Base-by-base conservation (phyloP, 2,888 invertebrate species). In the Acrocera orbiculus region DNA sequence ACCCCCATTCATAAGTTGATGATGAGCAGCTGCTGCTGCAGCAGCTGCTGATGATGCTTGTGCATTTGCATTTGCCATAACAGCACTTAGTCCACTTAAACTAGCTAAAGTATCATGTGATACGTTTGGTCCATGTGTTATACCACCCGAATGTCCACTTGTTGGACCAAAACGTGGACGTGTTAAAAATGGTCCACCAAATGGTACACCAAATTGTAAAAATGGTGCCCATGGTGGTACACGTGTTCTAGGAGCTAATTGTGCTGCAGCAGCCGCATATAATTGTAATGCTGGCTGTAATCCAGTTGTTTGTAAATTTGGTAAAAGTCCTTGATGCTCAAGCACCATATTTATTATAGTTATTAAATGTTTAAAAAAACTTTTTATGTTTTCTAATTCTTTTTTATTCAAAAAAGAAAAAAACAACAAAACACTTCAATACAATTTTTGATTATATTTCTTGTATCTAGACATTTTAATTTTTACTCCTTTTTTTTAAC, bases 211-310 rank as follows among this genome's bases (percentile, higher is more conserved):
- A 39, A 65, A 50, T 43, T 62, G 50, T 46, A 73, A 61, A 58
- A 68, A 67, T 26, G 71, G 73, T 42, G 72, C 65, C 63, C 72
- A 73, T 37, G 67, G 62, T 39, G 63, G 50, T 44, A 71, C 70
- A 36, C 66, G 53, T 40, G 66, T 62, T 39, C 61, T 59, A 17
- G 48, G 50, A 58, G 42, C 45, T 26, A 46, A 58, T 50, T 64
- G 48, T 16, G 73, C 71, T 50, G 73, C 73, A 48, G 73, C 73
- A 54, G 73, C 74, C 50, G 74, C 74, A 55, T 75, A 76, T 46
- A 75, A 61, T 52, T 75, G 73, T 57, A 76, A 61, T 51, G 73
- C 73, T 55, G 74, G 70, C 62, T 76, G 76, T 61, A 76, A 58
- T 47, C 71, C 73, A 40, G 48, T 44, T 40, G 51, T 40, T 53